phyloP scores from a whole-genome alignment of 2,797 vertebrate species.

The Gobionotothen gibberifrons region DNA sequence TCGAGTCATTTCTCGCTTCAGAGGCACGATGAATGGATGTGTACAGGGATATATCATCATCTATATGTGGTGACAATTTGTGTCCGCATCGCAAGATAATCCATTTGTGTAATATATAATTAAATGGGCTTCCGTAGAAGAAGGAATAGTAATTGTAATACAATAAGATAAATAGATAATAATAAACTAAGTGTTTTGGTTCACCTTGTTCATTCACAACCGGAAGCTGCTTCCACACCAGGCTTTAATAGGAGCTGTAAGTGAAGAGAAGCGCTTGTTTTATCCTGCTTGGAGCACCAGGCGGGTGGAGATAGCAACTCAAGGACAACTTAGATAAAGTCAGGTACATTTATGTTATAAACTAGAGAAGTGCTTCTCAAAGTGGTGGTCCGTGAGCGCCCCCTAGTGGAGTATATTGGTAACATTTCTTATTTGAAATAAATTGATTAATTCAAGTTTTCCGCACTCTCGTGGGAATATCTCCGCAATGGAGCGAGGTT shows the following conservation, averaged over 20 bases:
- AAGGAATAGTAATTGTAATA: slow-evolving; percentile 47
- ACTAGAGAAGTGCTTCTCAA: no score
- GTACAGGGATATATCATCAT: slow-evolving; percentile 49
- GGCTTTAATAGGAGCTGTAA: slow-evolving; percentile 17
- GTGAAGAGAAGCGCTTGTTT: neutral
- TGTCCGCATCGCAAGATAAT: slow-evolving; percentile 22
- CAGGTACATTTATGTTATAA: no score
- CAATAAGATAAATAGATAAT: slow-evolving; percentile 44
- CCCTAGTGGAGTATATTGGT: no score
- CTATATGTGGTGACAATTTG: slow-evolving; percentile 21
- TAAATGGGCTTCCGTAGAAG: slow-evolving; percentile 35
- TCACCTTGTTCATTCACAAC: slow-evolving; percentile 29
- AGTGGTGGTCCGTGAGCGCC: no score
- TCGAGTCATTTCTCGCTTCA: slow-evolving; percentile 55
- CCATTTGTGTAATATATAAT: slow-evolving; percentile 20
- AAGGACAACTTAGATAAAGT: neutral
- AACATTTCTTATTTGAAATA: no score
- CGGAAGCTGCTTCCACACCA: slow-evolving; percentile 23
- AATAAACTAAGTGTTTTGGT: slow-evolving; percentile 47
- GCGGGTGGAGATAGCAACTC: neutral
- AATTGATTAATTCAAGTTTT: no score
- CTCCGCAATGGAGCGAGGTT: no score
- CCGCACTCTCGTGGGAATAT: no score
- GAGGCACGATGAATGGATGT: slow-evolving; percentile 66
- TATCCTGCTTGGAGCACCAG: neutral